Base-by-base conservation (phyloP, 2,888 invertebrate genomes). In the Philaethria dido region DNA sequence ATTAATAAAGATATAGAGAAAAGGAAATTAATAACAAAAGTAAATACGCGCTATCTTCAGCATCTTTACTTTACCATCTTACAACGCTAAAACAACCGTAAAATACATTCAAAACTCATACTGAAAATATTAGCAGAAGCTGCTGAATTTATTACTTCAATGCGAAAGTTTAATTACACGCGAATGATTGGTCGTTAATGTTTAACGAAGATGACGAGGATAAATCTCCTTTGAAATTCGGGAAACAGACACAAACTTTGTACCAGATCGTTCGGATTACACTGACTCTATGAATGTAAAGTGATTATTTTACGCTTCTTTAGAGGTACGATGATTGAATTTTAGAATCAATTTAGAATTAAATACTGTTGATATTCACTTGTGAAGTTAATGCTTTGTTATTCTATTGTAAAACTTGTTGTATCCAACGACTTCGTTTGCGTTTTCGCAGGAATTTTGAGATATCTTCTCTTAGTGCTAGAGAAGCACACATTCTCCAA, bases 171-270 rank as follows among this genome's bases (percentile, higher is more conserved):
- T 57, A 42, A 57, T 65, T 36, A 45, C 13, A 60, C 18, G 25
- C 16, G n/a, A 52, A 52, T 54, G 44, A 61, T 65, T 61, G 60
- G 20, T 52, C 33, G 33, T 44, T 65, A 65, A 65, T 65, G 45
- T 61, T 65, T 33, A 52, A 25, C 16, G 62, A n/a, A 22, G 45
- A 22, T 42, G 57, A 44, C 52, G 25, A 54, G 44, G 63, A 60
- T 20, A 14, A 48, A 44, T 60, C 48, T 57, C 25, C 25, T 16
- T 50, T 22, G 16, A 14, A 25, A 54, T 54, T 63, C 16, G 11
- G 5, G 9, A 33, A 29, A 33, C 5, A 33, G 22, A 33, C 54
- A 42, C 57, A 57, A 57, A 42, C 22, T 57, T 57, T 57, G 22
- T n/a, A n/a, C 42, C 57, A 42, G 22, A 25, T 5, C 42, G 25